phyloP scores from a whole-genome alignment of 2,888 invertebrate species.

The Aphidoletes aphidimyza region DNA sequence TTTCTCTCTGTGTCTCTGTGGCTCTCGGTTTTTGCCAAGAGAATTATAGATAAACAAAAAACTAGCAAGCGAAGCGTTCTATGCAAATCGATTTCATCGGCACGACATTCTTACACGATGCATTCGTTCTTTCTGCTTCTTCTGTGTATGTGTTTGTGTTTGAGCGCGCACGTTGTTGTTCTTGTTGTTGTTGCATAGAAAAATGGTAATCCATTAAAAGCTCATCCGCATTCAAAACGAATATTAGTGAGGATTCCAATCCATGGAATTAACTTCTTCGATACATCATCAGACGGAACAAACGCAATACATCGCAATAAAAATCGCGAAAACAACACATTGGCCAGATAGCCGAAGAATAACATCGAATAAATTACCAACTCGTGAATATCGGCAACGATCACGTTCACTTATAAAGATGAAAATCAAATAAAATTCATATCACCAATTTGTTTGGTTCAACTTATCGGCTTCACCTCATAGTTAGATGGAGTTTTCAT shows the following conservation, averaged over 20 bases:
- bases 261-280: conserved; percentile 4
- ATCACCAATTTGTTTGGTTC: conserved; percentile 37
- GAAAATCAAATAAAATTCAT: conserved; percentile 42
- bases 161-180: too few relatives aligned
- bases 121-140: too few relatives aligned
- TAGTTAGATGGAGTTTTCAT: not conserved
- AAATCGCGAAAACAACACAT: not conserved
- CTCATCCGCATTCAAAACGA: not conserved
- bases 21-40: too few relatives aligned
- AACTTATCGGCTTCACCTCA: conserved; percentile 11
- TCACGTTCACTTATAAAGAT: conserved; percentile 34
- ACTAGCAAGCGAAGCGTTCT: too few relatives aligned
- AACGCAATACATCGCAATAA: not conserved
- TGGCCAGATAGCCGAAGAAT: conserved; percentile 27
- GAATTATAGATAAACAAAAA: too few relatives aligned
- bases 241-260: not conserved
- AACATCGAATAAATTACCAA: conserved; percentile 30
- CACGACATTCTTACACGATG: too few relatives aligned
- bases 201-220: conserved; percentile 13
- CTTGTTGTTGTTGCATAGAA: too few relatives aligned
- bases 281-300: not conserved
- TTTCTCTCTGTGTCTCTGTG: too few relatives aligned
- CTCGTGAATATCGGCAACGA: not conserved
- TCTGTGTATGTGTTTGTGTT: too few relatives aligned
- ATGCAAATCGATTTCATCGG: not conserved